Conservation (phyloP, 2,888 invertebrate genomes). For the Nezara viridula region DNA sequence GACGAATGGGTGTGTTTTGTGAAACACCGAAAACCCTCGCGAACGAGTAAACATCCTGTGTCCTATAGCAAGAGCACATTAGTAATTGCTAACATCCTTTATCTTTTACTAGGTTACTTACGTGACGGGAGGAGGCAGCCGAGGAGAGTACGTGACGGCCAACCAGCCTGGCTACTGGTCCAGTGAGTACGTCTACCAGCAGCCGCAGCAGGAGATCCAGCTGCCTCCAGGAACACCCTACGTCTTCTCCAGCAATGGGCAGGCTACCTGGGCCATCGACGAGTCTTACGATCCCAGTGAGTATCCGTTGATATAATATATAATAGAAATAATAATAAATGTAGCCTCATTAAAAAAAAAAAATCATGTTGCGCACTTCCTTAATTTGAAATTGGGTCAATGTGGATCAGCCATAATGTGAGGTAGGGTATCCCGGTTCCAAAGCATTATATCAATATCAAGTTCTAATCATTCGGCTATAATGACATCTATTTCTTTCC, state of each 20-base stretch:
- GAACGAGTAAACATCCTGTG: background rate
- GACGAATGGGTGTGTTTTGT: background rate
- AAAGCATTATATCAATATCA: too few species aligned
- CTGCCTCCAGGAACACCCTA: slow-evolving; percentile 46
- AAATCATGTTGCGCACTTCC: too few species aligned
- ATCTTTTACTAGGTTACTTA: slow-evolving; percentile 46
- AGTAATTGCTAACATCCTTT: background rate
- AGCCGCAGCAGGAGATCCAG: slow-evolving; percentile 58
- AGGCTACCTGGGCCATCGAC: slow-evolving; percentile 60
- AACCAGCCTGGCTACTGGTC: slow-evolving; percentile 58
- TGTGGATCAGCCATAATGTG: too few species aligned
- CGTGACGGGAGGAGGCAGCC: slow-evolving; percentile 43
- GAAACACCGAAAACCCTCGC: slow-evolving; percentile 2
- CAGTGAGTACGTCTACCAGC: slow-evolving; percentile 59
- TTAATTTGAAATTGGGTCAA: too few species aligned
- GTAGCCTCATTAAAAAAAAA: too few species aligned
- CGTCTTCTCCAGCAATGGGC: slow-evolving; percentile 60
- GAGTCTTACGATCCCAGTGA: slow-evolving; percentile 63
- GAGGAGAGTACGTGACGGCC: slow-evolving; percentile 46
- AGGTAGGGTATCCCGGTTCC: too few species aligned
- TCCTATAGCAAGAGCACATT: background rate
- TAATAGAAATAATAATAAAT: too few species aligned
- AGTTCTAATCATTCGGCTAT: too few species aligned
- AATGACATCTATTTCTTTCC: too few species aligned
- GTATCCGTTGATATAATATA: background rate